Base-by-base conservation (phyloP, 2,797 vertebrate genomes). In the Poecilia wingei region DNA sequence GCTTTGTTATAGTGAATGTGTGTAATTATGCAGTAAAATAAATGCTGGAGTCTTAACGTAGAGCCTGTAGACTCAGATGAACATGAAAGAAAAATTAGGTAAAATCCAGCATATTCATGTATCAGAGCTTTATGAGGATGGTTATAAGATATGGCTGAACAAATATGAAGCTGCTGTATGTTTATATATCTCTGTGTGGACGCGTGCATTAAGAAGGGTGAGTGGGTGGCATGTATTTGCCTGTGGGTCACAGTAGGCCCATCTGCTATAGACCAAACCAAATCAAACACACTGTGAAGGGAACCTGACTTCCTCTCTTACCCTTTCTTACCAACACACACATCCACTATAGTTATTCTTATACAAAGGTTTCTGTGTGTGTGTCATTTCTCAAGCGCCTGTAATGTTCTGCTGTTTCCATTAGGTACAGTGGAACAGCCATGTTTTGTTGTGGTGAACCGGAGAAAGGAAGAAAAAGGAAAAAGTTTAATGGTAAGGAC, bases 211-310 rank as follows among this genome's bases (percentile, higher is more conserved):
- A 22, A 55, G 13, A 64, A 70, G 33, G 78, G 80, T 75, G 39
- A 39, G 74, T 76, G 80, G 84, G 79, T 64, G 82, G 79, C 84
- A 81, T 89, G 75, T 74, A 84, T 86, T 91, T 82, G 92, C 93
- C 91, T 88, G 83, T 92, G 87, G 89, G 91, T 95, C 95, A 92
- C 95, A 95, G 93, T 92, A 83, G 92, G 92, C 92, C 95, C 95
- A 96, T 95, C 95, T 95, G 95, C 89, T 94, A 81, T 91, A 87
- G 93, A 88, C 80, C 85, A 93, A 93, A 92, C 87, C 66, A 89
- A 94, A 93, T 93, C 92, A 93, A 88, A 94, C 83, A 93, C 91
- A 92, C 90, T 92, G 91, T 84, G 87, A 93, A 92, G 93, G 77
- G 80, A 87, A 84, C 83, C 84, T 87, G 84, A 89, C 86, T 88